These are phyloP conservation scores for Drosophila nebulosa DNA, from an alignment of 1,140 invertebrate species.

Conservation along the genomic window DNA sequence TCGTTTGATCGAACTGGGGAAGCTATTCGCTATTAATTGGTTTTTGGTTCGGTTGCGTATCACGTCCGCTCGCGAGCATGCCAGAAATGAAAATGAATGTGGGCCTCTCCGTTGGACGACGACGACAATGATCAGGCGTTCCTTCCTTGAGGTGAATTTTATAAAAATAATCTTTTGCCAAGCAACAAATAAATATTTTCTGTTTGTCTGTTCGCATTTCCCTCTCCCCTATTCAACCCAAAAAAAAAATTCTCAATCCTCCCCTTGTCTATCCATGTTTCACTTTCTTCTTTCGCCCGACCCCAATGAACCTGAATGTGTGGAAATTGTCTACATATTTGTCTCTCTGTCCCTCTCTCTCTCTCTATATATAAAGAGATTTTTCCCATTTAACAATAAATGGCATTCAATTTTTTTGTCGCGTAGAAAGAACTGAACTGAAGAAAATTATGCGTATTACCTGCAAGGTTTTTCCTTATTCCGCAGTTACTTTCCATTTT, in stretches of 20 bases:
- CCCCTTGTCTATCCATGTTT: not conserved
- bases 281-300: conserved; percentile 49
- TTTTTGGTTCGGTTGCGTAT: conserved; percentile 38
- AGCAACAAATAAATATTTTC: conserved; percentile 55
- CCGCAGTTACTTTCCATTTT: not conserved
- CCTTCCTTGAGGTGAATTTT: conserved; percentile 65
- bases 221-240: not conserved
- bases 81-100: conserved; percentile 75
- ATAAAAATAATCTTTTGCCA: conserved; percentile 67
- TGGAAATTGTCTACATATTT: conserved; percentile 17
- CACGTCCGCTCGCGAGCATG: conserved; percentile 75
- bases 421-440: not conserved
- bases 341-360: not conserved
- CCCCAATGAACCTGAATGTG: conserved; percentile 46
- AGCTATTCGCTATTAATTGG: conserved; percentile 20
- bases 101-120: conserved; percentile 21
- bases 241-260: not conserved
- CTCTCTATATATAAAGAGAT: not conserved
- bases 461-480: conserved; percentile 5
- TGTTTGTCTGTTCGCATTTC: conserved; percentile 6
- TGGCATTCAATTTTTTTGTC: not conserved
- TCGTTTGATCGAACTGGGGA: not conserved
- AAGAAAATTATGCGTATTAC: not conserved
- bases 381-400: not conserved
- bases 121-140: conserved; percentile 65